phyloP scores from a whole-genome alignment of 2,888 invertebrate species.

The Brachycybe producta region DNA sequence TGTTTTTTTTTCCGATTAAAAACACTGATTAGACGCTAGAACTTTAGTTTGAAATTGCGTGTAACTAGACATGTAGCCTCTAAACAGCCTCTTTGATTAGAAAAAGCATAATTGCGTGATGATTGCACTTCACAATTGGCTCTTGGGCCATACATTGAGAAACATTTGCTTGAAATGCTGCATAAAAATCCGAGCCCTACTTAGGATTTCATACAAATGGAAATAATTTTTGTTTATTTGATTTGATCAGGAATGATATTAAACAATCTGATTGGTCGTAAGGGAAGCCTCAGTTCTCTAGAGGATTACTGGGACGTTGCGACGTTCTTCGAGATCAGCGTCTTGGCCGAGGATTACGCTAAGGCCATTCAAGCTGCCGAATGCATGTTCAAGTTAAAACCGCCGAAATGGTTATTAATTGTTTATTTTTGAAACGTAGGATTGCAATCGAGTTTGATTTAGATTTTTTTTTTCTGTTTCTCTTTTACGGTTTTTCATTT shows the following conservation, averaged over 20 bases:
- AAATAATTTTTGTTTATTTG: conserved; percentile 6
- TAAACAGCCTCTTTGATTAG: too few relatives aligned
- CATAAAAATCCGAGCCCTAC: too few relatives aligned
- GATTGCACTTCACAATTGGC: too few relatives aligned
- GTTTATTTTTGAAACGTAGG: neutral
- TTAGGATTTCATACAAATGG: neutral
- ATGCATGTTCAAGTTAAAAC: conserved; percentile 43
- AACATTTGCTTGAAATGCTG: too few relatives aligned
- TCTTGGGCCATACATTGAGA: too few relatives aligned
- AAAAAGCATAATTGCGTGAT: too few relatives aligned
- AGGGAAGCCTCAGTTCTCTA: conserved; percentile 81
- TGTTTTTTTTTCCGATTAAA: too few relatives aligned
- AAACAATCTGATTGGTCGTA: conserved; percentile 94
- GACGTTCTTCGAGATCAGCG: conserved; percentile 95
- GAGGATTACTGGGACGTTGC: conserved; percentile 99
- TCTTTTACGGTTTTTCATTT: too few relatives aligned
- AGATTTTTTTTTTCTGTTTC: neutral
- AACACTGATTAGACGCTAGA: too few relatives aligned
- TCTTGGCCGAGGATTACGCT: conserved; percentile 88
- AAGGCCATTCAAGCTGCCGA: conserved; percentile 91
- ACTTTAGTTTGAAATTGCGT: neutral
- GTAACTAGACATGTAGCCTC: neutral
- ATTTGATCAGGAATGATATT: conserved; percentile 60
- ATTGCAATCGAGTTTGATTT: neutral
- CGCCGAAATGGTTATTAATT: conserved; percentile 36